A percentile compares a stretch with the other conserved stretches of the same genome.
phyloP scores from a whole-genome alignment of 2,113 vertebrate genomes.

The Lagopus muta region DNA sequence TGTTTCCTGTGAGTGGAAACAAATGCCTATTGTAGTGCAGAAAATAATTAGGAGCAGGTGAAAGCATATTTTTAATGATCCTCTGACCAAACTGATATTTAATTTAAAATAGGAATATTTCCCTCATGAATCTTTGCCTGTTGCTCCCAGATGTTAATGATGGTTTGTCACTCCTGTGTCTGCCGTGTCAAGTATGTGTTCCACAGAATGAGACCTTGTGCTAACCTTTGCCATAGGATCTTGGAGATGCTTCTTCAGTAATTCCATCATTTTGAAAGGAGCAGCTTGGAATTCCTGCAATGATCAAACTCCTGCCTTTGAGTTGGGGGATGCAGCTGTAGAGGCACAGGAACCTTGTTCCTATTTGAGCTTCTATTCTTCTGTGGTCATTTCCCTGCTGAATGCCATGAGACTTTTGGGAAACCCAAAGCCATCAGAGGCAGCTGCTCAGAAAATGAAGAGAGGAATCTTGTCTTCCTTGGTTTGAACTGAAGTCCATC shows the following conservation, averaged over 20 bases:
- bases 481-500: not conserved
- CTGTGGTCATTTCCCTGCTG: not conserved
- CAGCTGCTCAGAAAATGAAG: not conserved
- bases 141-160: not conserved
- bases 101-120: not conserved
- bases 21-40: constrained; percentile 47
- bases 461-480: not conserved
- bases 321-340: not conserved
- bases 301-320: not conserved
- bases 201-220: rapidly evolving
- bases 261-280: not conserved
- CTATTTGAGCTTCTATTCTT: not conserved
- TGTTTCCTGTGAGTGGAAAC: constrained; percentile 12
- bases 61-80: constrained; percentile 52
- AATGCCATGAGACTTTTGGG: not conserved
- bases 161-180: not conserved
- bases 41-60: constrained; percentile 63
- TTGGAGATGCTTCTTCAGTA: not conserved
- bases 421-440: not conserved
- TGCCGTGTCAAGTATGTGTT: not conserved
- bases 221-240: not conserved
- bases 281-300: not conserved
- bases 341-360: not conserved
- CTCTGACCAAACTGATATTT: constrained; percentile 11
- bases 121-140: not conserved